phyloP scores from a whole-genome alignment of 2,797 vertebrate genomes.

The Buphagus erythrorhynchus region DNA sequence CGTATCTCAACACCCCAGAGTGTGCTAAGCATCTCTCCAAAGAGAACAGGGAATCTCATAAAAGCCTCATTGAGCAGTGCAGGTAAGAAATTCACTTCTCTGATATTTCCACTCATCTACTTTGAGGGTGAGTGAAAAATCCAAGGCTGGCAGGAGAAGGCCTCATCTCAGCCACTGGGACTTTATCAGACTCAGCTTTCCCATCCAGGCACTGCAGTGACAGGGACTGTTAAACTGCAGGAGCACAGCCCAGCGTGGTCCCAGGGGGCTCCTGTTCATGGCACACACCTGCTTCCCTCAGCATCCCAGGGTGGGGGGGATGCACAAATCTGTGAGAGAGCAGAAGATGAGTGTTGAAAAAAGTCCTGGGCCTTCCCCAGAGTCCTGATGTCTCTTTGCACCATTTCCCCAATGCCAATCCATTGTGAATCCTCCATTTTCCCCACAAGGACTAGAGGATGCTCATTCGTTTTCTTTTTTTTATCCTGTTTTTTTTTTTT shows the following conservation, averaged over 20 bases:
- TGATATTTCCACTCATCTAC: not conserved
- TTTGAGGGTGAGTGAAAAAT: not conserved
- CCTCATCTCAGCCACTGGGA: not conserved
- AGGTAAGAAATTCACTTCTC: constrained; percentile 25
- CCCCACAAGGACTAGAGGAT: not conserved
- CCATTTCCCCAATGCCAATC: not conserved
- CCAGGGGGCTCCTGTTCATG: not conserved
- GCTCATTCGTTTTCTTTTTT: not conserved
- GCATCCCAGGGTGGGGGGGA: accelerated
- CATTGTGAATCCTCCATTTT: accelerated
- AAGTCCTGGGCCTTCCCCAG: not conserved
- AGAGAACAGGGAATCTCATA: not conserved
- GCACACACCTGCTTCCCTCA: not conserved
- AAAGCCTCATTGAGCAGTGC: constrained; percentile 33
- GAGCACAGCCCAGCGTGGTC: accelerated
- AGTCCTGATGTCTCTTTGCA: not conserved
- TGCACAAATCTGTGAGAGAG: not conserved
- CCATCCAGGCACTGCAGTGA: not conserved
- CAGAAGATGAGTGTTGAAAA: not conserved
- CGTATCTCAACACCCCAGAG: not conserved
- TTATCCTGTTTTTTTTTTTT: accelerated
- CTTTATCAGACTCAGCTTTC: not conserved
- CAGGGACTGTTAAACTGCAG: not conserved
- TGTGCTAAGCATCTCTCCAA: not conserved
- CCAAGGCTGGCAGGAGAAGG: not conserved